Evolutionary conservation across 2,113 vertebrate species (phyloP).

Genomic region (Dissostichus mawsoni): DNA sequence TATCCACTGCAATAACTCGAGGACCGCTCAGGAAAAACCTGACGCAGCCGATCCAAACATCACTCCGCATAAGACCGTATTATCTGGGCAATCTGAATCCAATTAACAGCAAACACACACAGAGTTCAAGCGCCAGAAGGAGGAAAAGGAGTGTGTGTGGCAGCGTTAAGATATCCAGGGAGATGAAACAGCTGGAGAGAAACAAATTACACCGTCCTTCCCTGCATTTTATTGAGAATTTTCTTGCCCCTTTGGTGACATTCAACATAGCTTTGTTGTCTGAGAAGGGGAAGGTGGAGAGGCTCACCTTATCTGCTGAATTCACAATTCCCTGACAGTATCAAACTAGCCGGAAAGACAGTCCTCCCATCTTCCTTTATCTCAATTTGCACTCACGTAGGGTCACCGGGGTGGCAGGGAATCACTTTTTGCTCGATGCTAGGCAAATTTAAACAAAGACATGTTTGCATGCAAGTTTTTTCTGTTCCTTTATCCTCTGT

Average conservation of each 20-base stretch:
- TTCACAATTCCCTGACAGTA: constrained; percentile 48
- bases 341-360: constrained; percentile 41
- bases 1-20: constrained; percentile 28
- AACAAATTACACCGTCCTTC: constrained; percentile 49
- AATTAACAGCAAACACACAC: constrained; percentile 73
- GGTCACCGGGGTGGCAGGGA: constrained; percentile 52
- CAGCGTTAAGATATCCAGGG: constrained; percentile 34
- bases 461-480: constrained; percentile 25
- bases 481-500: constrained; percentile 41
- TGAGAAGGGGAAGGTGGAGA: constrained; percentile 23
- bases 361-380: constrained; percentile 31
- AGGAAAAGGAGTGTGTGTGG: constrained; percentile 4
- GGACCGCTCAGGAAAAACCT: constrained; percentile 37
- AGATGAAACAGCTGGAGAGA: constrained; percentile 55
- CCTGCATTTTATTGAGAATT: constrained; percentile 46
- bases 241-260: constrained; percentile 59
- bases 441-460: constrained; percentile 58
- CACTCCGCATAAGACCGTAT: constrained; percentile 29
- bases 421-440: constrained; percentile 24
- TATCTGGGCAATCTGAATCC: constrained; percentile 73
- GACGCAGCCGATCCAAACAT: constrained; percentile 2
- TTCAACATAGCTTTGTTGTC: constrained; percentile 68
- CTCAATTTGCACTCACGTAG: constrained; percentile 45
- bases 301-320: constrained; percentile 59
- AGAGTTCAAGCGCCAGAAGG: constrained; percentile 58